Base-by-base conservation (phyloP, 2,888 invertebrate species). In the Synanthedon tipuliformis region DNA sequence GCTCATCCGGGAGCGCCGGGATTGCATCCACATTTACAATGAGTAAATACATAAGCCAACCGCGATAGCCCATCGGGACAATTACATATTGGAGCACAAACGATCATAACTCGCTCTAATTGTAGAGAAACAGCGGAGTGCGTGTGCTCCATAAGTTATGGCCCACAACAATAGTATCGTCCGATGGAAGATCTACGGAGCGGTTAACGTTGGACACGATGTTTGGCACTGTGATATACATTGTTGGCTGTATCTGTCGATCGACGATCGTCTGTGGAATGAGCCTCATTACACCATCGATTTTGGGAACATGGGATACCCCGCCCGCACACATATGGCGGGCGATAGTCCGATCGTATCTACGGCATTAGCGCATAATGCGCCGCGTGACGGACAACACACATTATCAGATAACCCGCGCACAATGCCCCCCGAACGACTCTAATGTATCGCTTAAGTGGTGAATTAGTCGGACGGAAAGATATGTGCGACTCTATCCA, bases 201-300 rank as follows among this genome's bases (percentile, higher is more conserved):
- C 34, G 3, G 34, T 34, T 34, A 34, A 34, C 3, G 34, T 34
- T 34, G 34, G 34, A 51, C 49, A 51, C 49, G 52, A 49, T 54
- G 54, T 51, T 34, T 45, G 45, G 45, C 45, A 13, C 34, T 34
- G 34, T 45, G 15, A 49, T 49, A 52, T 56, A 52, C 54, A 56
- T 57, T 57, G 59, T 57, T 41, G 49, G 52, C 51, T 50, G 52
- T 59, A 59, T 59, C 59, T 53, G 48, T 27, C 34, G 49, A 59
- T 59, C 59, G 51, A 51, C 53, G 51, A 55, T 51, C 55, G 55
- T 53, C 51, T 52, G 55, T 53, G 54, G 56, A 56, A 56, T 53
- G 56, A 52, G 57, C 51, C 50, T 52, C 51, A 52, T 55, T 53
- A 52, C 49, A 40, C 40, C 50, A 53, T 55, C 53, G 53, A 50